Evolutionary conservation across 2,797 vertebrate genomes (phyloP).

Genomic region (Luscinia luscinia): DNA sequence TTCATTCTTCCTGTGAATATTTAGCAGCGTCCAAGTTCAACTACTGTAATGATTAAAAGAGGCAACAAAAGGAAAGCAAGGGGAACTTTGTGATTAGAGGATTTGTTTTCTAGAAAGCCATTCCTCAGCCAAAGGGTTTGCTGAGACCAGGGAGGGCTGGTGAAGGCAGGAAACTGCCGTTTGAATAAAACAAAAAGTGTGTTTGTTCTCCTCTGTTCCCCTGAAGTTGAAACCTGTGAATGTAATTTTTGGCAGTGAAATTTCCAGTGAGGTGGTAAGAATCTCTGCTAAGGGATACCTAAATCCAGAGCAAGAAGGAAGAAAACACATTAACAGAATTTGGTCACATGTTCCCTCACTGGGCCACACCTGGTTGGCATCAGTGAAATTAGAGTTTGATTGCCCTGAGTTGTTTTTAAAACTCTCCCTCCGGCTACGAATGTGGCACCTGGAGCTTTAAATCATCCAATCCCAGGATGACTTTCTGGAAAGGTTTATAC

Average conservation of each 20-base stretch:
- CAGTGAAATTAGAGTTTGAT: background rate
- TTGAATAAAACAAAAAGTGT: background rate
- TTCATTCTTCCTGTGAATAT: slow-evolving; percentile 15
- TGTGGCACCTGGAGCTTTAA: background rate
- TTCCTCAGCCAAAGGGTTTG: background rate
- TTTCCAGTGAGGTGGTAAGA: background rate
- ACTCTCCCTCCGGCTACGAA: background rate
- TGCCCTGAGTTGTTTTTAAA: background rate
- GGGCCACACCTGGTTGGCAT: background rate
- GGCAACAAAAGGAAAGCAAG: background rate
- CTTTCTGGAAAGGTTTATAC: background rate
- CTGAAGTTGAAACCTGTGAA: background rate
- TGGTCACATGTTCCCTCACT: background rate
- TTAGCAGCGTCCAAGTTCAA: background rate
- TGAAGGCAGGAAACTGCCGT: background rate
- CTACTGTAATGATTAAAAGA: background rate
- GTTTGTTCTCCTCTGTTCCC: background rate
- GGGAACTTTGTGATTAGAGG: background rate
- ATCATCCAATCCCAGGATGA: background rate
- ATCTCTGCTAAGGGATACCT: background rate
- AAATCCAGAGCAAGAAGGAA: background rate
- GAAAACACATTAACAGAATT: background rate
- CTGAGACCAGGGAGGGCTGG: background rate
- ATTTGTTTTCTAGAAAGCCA: background rate
- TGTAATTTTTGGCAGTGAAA: background rate